Conservation (phyloP, 2,797 vertebrate species). For the Paguma larvata region DNA sequence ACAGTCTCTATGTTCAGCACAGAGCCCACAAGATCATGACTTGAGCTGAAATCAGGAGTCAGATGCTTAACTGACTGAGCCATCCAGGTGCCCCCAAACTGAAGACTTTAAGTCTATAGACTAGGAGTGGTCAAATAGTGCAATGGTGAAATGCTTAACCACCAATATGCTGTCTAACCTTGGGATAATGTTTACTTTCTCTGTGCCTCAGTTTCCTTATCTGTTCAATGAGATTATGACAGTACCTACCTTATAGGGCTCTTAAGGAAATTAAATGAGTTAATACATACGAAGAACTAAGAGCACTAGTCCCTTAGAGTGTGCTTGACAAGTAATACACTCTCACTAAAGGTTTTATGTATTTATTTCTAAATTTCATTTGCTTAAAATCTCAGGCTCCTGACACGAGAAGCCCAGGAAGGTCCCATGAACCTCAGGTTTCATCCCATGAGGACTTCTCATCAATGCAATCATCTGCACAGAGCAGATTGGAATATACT, state of each 20-base stretch:
- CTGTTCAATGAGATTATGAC: background rate
- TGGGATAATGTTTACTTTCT: background rate
- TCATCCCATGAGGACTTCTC: background rate
- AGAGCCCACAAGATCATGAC: too few species aligned
- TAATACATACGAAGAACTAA: background rate
- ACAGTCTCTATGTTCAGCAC: too few species aligned
- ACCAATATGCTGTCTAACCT: background rate
- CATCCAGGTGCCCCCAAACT: background rate
- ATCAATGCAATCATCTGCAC: background rate
- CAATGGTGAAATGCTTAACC: background rate
- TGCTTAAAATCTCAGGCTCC: slow-evolving; percentile 10
- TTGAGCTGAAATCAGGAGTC: too few species aligned
- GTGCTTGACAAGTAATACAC: background rate
- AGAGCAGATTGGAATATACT: background rate
- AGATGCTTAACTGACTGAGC: too few species aligned
- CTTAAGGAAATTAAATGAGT: background rate
- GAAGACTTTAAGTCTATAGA: background rate
- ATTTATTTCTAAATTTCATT: background rate
- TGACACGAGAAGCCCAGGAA: background rate
- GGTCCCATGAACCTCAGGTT: background rate
- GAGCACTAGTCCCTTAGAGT: background rate
- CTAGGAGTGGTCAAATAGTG: background rate
- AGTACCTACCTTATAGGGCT: background rate
- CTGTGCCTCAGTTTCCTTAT: background rate
- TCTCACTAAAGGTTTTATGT: background rate